Percentiles rank a stretch among this genome's conserved stretches.
Evolutionary conservation across 2,888 invertebrate species (phyloP).

Genomic region (Sminthurinus aureus): DNA sequence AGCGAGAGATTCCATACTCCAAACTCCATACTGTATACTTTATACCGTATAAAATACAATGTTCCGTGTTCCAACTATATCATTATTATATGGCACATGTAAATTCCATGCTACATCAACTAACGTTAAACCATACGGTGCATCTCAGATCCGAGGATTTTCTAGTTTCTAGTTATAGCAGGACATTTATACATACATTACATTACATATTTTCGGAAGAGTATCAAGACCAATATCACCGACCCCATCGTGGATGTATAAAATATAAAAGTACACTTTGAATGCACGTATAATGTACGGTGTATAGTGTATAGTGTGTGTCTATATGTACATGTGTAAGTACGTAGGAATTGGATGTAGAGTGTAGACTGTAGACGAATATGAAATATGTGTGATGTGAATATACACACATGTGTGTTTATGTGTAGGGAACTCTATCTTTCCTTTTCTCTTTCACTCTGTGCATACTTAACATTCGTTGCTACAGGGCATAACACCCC

Average conservation of each 20-base stretch:
- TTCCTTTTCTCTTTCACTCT: constrained; percentile 21
- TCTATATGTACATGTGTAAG: too few species aligned
- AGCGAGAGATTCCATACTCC: neutral
- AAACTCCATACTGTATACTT: neutral
- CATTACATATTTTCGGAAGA: neutral
- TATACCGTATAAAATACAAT: too few species aligned
- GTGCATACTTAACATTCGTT: neutral
- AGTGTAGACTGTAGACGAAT: neutral
- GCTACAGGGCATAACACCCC: constrained; percentile 40
- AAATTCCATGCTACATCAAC: too few species aligned
- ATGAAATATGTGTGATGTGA: neutral
- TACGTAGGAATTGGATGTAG: too few species aligned
- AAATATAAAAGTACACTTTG: neutral
- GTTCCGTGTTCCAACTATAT: too few species aligned
- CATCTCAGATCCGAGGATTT: neutral
- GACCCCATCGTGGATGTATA: neutral
- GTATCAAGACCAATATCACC: neutral
- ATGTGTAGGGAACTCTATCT: neutral
- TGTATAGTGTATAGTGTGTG: neutral
- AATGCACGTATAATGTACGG: neutral
- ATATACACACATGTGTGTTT: neutral
- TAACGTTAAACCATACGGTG: neutral
- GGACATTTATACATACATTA: neutral
- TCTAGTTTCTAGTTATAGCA: neutral
- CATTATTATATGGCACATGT: too few species aligned